phyloP scores from a whole-genome alignment of 2,888 invertebrate species.

The Ornithoptera priamus region DNA sequence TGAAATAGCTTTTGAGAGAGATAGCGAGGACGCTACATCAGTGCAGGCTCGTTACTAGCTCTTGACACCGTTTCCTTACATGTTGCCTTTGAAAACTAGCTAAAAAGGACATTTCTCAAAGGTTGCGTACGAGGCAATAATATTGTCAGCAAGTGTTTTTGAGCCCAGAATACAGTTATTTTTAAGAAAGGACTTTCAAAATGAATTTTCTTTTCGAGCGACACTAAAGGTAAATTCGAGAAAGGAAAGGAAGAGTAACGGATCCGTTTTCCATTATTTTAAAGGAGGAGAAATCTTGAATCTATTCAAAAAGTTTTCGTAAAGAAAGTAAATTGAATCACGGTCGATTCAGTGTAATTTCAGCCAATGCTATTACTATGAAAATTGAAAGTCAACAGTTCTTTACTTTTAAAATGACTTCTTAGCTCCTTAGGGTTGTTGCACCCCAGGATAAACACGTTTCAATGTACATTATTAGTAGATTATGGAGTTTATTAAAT shows the following conservation, averaged over 20 bases:
- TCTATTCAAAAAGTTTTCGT: constrained; percentile 27
- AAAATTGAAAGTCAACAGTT: constrained; percentile 55
- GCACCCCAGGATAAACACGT: not conserved
- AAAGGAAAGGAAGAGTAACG: constrained; percentile 14
- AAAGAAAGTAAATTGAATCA: constrained; percentile 30
- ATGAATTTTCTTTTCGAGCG: not conserved
- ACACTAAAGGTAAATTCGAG: not conserved
- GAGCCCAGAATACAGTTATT: no score
- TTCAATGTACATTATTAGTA: no score
- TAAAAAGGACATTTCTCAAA: constrained; percentile 20
- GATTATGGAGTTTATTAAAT: no score
- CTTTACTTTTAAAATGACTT: constrained; percentile 30
- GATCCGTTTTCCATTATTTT: constrained; percentile 29
- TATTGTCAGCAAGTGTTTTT: not conserved
- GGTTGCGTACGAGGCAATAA: constrained; percentile 4
- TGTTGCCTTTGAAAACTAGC: constrained; percentile 16
- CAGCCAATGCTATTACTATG: constrained; percentile 40
- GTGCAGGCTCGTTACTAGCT: constrained; percentile 40
- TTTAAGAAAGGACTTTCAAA: no score
- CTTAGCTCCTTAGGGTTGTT: constrained; percentile 5
- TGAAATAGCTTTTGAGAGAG: constrained; percentile 9
- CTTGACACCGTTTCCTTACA: constrained; percentile 44
- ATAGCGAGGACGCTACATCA: constrained; percentile 30
- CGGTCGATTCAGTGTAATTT: constrained; percentile 27
- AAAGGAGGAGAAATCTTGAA: constrained; percentile 17